Conservation (phyloP, 1,140 invertebrate species). For the Dryas iulia region DNA sequence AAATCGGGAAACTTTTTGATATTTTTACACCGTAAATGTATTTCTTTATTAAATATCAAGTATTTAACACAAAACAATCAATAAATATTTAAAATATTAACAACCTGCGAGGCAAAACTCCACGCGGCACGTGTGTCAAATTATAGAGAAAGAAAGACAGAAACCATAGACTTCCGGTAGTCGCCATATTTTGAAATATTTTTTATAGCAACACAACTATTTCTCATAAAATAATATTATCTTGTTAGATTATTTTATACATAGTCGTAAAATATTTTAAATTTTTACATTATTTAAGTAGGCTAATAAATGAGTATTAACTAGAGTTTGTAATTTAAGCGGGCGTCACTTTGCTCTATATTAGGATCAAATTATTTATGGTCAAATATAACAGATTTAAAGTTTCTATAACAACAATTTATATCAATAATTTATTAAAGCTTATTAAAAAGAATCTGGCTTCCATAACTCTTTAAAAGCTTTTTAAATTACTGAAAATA, state of each 20-base stretch:
- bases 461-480: background rate
- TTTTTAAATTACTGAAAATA: background rate
- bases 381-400: background rate
- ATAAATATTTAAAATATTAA: conserved; percentile 58
- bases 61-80: conserved; percentile 42
- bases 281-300: background rate
- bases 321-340: background rate
- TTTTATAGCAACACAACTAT: conserved; percentile 43
- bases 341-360: background rate
- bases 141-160: conserved; percentile 75
- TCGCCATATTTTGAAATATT: conserved; percentile 56
- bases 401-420: conserved; percentile 45
- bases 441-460: background rate
- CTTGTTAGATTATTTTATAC: too few species aligned
- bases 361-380: background rate
- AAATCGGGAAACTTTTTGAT: conserved; percentile 13
- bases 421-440: background rate
- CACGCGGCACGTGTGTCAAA: conserved; percentile 80
- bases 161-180: conserved; percentile 64
- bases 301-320: background rate
- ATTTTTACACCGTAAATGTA: conserved; percentile 38
- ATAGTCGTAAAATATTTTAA: background rate
- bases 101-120: conserved; percentile 78
- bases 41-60: conserved; percentile 31
- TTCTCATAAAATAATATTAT: background rate